Evolutionary conservation across 2,888 invertebrate genomes (phyloP).

Genomic region (Cremastinae sp.): DNA sequence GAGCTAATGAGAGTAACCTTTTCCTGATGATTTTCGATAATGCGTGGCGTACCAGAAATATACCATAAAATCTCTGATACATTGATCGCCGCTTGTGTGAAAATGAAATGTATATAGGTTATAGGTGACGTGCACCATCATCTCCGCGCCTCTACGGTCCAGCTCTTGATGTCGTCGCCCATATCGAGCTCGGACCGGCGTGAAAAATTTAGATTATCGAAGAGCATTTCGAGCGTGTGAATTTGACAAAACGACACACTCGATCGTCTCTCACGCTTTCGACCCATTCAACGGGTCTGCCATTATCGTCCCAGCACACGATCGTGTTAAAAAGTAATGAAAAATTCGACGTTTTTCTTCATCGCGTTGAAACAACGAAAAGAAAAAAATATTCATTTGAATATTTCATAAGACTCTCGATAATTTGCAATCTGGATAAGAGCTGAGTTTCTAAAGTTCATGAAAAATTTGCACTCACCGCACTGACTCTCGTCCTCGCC

Average conservation of each 20-base stretch:
- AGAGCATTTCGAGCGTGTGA: conserved; percentile 46
- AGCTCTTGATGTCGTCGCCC: conserved; percentile 12
- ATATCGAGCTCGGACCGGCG: conserved; percentile 48
- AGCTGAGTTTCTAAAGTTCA: too few relatives aligned
- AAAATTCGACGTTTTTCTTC: too few relatives aligned
- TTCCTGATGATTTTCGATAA: conserved; percentile 14
- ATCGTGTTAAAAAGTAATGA: too few relatives aligned
- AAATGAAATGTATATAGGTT: not conserved
- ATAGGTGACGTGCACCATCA: conserved; percentile 9
- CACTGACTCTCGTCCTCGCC: conserved; percentile 83
- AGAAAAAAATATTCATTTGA: conserved; percentile 1
- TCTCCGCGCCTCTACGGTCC: conserved; percentile 4
- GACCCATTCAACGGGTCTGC: not conserved
- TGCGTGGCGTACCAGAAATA: conserved; percentile 25
- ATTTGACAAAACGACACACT: conserved; percentile 41
- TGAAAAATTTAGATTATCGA: conserved; percentile 52
- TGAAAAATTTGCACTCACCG: conserved; percentile 71
- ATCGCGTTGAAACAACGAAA: too few relatives aligned
- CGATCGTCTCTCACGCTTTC: conserved; percentile 14
- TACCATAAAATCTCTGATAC: conserved; percentile 10
- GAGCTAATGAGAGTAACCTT: not conserved
- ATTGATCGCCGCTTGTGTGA: too few relatives aligned
- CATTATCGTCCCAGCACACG: conserved; percentile 9
- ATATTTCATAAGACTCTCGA: too few relatives aligned
- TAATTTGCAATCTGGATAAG: too few relatives aligned